phyloP scores from a whole-genome alignment of 2,888 invertebrate genomes.

The Apamea monoglypha region DNA sequence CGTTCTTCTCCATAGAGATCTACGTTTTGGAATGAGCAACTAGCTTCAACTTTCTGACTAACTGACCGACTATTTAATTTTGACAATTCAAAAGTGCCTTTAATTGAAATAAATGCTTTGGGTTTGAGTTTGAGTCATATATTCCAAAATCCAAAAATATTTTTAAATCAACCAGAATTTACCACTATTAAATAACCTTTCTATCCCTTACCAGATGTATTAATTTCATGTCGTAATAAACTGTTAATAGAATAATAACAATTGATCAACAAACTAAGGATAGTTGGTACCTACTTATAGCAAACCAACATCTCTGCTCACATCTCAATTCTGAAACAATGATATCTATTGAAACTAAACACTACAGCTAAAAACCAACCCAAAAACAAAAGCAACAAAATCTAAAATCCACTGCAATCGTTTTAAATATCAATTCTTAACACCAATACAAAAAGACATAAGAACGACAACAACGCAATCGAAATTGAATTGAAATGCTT shows the following conservation, averaged over 20 bases:
- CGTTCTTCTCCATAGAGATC: no score
- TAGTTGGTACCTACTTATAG: conserved; percentile 73
- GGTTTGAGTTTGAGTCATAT: no score
- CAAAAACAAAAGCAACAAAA: conserved; percentile 50
- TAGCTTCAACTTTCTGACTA: no score
- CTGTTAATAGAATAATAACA: conserved; percentile 34
- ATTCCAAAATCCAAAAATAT: no score
- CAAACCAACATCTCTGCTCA: conserved; percentile 77
- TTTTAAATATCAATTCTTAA: conserved; percentile 38
- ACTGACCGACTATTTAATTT: no score
- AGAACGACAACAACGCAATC: conserved; percentile 7
- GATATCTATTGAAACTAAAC: conserved; percentile 75
- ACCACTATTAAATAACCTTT: not conserved
- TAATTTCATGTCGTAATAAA: not conserved
- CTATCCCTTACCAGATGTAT: not conserved
- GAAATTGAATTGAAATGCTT: conserved; percentile 34
- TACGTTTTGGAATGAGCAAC: no score
- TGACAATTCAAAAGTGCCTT: no score
- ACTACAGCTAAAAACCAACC: conserved; percentile 65
- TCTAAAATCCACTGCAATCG: conserved; percentile 59
- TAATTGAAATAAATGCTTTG: no score
- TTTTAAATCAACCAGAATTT: no score
- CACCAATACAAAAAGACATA: conserved; percentile 26
- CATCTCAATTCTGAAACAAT: conserved; percentile 87
- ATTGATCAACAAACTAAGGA: conserved; percentile 75